Percentiles rank a stretch among this genome's conserved stretches.
These are phyloP conservation scores for Oncorhynchus masou DNA, from an alignment of 2,113 vertebrate species.

Conservation along the genomic window DNA sequence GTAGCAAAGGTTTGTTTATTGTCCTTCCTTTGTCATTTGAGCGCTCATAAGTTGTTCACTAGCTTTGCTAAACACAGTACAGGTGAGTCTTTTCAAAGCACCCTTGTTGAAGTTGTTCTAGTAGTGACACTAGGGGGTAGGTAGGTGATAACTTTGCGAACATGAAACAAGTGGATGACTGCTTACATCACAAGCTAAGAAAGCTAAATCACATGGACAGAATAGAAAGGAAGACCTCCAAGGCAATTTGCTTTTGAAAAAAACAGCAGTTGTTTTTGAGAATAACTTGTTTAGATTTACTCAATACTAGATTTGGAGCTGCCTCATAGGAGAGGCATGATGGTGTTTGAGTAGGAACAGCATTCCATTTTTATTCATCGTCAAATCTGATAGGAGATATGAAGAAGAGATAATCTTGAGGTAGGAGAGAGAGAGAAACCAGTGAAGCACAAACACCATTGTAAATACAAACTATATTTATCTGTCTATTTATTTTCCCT, in stretches of 20 bases:
- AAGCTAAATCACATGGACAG: not conserved
- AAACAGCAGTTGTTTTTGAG: too few species aligned
- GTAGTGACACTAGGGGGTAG: slow-evolving; percentile 51
- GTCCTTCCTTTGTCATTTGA: too few species aligned
- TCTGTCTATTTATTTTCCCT: too few species aligned
- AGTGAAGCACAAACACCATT: too few species aligned
- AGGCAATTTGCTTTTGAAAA: too few species aligned
- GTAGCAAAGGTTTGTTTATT: too few species aligned
- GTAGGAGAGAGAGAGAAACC: too few species aligned
- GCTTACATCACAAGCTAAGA: slow-evolving; percentile 7
- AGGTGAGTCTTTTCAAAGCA: not conserved
- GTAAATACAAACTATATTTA: too few species aligned
- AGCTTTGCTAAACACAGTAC: not conserved
- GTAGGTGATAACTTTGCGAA: slow-evolving; percentile 16
- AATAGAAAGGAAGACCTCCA: not conserved
- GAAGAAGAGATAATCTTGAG: not conserved
- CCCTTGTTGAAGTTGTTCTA: slow-evolving; percentile 17
- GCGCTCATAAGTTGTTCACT: not conserved
- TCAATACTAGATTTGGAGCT: not conserved
- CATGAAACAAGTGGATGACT: slow-evolving; percentile 17
- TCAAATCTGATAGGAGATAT: not conserved
- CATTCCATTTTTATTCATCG: too few species aligned
- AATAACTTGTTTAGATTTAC: too few species aligned
- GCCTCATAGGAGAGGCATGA: too few species aligned
- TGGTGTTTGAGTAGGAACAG: too few species aligned